Evolutionary conservation across 1,140 invertebrate species (phyloP).

Genomic region (Penaeus chinensis): DNA sequence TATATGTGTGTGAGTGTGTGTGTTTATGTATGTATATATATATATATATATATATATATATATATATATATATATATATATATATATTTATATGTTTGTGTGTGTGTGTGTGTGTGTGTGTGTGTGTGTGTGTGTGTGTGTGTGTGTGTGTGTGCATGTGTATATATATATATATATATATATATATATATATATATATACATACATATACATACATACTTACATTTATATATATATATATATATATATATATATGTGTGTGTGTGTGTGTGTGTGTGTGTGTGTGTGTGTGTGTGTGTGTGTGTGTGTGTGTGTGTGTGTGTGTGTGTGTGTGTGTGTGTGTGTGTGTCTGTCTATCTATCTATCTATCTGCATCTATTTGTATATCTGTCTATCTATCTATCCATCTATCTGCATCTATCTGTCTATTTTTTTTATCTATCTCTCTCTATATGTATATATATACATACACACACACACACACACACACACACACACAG

Average conservation of each 20-base stretch:
- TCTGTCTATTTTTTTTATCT: no score
- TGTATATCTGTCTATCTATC: no score
- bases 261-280: neutral
- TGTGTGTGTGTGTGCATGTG: neutral
- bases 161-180: conserved; percentile 10
- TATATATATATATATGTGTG: no score
- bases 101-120: conserved; percentile 12
- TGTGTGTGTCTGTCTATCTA: neutral
- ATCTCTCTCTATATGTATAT: neutral
- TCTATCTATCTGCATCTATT: no score
- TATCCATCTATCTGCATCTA: no score
- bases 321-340: neutral
- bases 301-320: conserved; percentile 31
- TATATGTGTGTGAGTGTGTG: neutral
- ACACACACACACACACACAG: neutral
- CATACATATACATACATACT: no score
- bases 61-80: conserved; percentile 9
- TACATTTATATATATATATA: no score
- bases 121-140: no score
- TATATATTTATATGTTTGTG: neutral
- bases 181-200: conserved; percentile 7
- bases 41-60: conserved; percentile 22
- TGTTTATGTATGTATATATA: neutral
- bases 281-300: conserved; percentile 34
- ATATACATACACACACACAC: neutral